These are phyloP conservation scores for Manis javanica DNA, from an alignment of 2,797 vertebrate genomes.

Conservation along the genomic window DNA sequence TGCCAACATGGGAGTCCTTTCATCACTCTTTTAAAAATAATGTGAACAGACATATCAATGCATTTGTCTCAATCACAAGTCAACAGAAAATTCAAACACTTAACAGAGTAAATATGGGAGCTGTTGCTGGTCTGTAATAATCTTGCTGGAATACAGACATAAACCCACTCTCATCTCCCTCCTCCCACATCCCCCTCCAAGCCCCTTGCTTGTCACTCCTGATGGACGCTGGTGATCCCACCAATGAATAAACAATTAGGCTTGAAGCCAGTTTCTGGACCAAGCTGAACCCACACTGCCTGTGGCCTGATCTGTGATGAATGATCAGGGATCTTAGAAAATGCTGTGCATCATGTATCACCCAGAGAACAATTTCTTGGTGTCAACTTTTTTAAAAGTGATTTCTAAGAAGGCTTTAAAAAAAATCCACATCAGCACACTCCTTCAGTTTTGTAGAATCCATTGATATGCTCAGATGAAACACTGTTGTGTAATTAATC, in stretches of 20 bases:
- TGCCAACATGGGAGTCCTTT: not conserved
- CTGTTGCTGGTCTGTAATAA: constrained; percentile 35
- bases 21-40: not conserved
- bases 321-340: constrained; percentile 50
- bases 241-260: constrained; percentile 54
- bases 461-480: constrained; percentile 51
- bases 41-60: not conserved
- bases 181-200: not conserved
- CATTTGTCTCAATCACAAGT: constrained; percentile 69
- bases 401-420: constrained; percentile 51
- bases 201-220: not conserved
- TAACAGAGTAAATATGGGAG: constrained; percentile 52
- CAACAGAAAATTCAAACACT: constrained; percentile 55
- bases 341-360: not conserved
- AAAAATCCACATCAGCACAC: not conserved
- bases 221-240: not conserved
- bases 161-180: constrained; percentile 37
- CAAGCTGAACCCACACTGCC: constrained; percentile 22
- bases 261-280: constrained; percentile 31
- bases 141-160: constrained; percentile 26
- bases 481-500: not conserved
- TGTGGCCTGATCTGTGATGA: constrained; percentile 51
- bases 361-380: constrained; percentile 53
- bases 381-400: constrained; percentile 37
- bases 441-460: not conserved